A percentile compares a stretch with the other conserved stretches of the same genome.
phyloP scores from a whole-genome alignment of 2,888 invertebrate genomes.

The Biston stratarius region DNA sequence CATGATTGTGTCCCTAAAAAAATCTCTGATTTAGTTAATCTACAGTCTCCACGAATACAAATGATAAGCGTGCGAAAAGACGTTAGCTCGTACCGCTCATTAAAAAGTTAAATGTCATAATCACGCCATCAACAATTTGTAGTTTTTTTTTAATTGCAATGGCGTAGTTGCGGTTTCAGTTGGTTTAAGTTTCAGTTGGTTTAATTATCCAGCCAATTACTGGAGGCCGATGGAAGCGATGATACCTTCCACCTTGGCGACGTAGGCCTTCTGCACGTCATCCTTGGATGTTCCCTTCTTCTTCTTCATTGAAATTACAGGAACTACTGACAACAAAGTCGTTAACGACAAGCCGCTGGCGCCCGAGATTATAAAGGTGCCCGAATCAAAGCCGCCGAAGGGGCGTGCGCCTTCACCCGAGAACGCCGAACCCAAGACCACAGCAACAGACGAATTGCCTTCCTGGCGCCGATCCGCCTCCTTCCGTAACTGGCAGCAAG shows the following conservation, averaged over 20 bases:
- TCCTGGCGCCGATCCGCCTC: conserved; percentile 79
- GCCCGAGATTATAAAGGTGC: conserved; percentile 75
- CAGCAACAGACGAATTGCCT: conserved; percentile 68
- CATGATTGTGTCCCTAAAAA: conserved; percentile 49
- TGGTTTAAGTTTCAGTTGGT: too few species aligned
- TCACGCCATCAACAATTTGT: conserved; percentile 31
- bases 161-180: conserved; percentile 13
- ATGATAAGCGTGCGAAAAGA: conserved; percentile 20
- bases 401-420: conserved; percentile 75
- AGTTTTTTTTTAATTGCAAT: conserved; percentile 18
- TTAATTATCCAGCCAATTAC: conserved; percentile 47
- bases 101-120: conserved; percentile 38
- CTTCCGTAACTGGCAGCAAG: conserved; percentile 70
- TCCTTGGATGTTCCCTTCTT: conserved; percentile 92
- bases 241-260: conserved; percentile 90
- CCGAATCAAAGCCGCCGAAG: conserved; percentile 78
- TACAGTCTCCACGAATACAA: conserved; percentile 16
- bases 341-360: conserved; percentile 71
- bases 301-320: too few species aligned
- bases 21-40: conserved; percentile 32
- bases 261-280: conserved; percentile 94
- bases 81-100: conserved; percentile 42
- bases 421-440: conserved; percentile 55
- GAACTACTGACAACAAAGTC: too few species aligned
- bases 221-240: conserved; percentile 87